Conservation (phyloP, 2,888 invertebrate species). For the Fissipunctia ypsillon region DNA sequence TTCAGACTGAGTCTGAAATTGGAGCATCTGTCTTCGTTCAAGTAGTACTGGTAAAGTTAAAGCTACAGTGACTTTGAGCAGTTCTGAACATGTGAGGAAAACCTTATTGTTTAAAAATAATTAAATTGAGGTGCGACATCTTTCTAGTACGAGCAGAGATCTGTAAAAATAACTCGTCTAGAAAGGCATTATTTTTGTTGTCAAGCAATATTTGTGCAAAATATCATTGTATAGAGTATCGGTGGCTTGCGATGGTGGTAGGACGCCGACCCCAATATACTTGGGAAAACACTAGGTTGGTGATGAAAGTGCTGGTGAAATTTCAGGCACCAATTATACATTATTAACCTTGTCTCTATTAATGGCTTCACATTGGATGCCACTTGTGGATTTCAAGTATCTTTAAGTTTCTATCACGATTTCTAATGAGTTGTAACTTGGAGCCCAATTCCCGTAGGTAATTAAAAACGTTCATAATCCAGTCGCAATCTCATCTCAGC, state of each 20-base stretch:
- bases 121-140: neutral
- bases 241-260: too few relatives aligned
- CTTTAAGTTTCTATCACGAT: neutral
- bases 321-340: neutral
- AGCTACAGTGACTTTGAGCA: neutral
- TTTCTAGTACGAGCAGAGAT: neutral
- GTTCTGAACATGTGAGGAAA: neutral
- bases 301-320: neutral
- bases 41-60: neutral
- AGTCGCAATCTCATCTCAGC: too few relatives aligned
- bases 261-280: too few relatives aligned
- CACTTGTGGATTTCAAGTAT: neutral
- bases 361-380: neutral
- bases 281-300: neutral
- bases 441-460: too few relatives aligned
- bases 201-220: neutral
- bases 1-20: constrained; percentile 49
- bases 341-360: too few relatives aligned
- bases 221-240: neutral
- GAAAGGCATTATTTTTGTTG: neutral
- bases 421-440: neutral
- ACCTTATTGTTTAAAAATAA: neutral
- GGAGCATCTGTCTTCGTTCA: constrained; percentile 51
- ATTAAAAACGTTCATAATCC: too few relatives aligned
- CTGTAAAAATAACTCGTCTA: neutral